Evolutionary conservation across 2,113 vertebrate genomes (phyloP), one percentile per base, ranked within the genome.

Genomic region (Dicentrarchus labrax): DNA sequence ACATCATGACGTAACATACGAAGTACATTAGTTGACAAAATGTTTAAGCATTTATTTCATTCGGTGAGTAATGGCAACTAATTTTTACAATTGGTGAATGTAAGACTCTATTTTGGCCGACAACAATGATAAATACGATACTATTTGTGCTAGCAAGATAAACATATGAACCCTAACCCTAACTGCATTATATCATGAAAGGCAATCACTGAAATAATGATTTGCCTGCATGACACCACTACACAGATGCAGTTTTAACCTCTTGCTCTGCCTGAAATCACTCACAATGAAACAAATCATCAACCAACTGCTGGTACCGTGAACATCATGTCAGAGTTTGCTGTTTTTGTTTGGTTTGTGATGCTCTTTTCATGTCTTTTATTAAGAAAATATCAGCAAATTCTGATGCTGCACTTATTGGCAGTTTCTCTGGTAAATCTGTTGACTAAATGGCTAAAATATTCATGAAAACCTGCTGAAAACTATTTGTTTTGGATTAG

Each of bases 391-490:
- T 43, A 69, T 41, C 56, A 16, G 22, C 62, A 61, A 60, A 72
- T 61, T 47, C 54, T 56, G 67, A 69, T 38, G 45, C 39, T 38
- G 41, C 56, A 22, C 48, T 59, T 57, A 38, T 10, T 68, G 64
- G 19, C 60, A 78, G 22, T 48, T 67, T 50, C 22, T 72, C 50
- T 48, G 67, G 41, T 73, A 41, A 85, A 48, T 69, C 48, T 78
- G 72, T 62, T 45, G 43, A 75, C 47, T 30, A 50, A 81, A 53
- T 59, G 72, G 15, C 54, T 71, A 53, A 89, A 84, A 86, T 84
- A 88, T 76, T 86, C 71, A 86, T 85, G 73, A 86, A 89, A 91
- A 87, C 59, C 82, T 84, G 84, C 73, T 53, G 12, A 68, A 77
- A 70, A 51, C 38, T 1, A 56, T 80, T 72, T 66, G 54, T 61